Base-by-base conservation (phyloP, 2,888 invertebrate genomes). In the Meandrusa payeni region DNA sequence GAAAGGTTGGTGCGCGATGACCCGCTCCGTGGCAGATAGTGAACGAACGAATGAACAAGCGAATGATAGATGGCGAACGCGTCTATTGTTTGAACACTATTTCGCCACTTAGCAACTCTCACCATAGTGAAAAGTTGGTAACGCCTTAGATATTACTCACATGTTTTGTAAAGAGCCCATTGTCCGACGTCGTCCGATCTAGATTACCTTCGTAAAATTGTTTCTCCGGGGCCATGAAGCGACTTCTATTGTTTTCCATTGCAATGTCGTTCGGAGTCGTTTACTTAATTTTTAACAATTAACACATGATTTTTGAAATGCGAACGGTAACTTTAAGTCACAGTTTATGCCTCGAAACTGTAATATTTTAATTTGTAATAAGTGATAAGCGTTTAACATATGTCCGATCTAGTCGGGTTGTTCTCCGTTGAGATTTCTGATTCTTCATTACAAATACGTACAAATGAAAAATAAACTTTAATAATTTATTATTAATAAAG, bases 41-140 rank as follows among this genome's bases (percentile, higher is more conserved):
- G 15, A 12, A 13, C 42, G 31, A 36, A 31, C 23, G 13, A 39
- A 44, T 42, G 46, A 45, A 44, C 24, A 48, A 26, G 46, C 50
- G 51, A 65, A 42, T 28, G 49, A 34, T 48, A 50, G 52, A 66
- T 63, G 65, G 64, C 62, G 51, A 60, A 58, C 61, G 55, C 59
- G 61, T 64, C 65, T 61, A 80, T 78, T 79, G 76, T 77, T 49
- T 54, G 61, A 59, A 56, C 42, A 31, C 60, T 66, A 72, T 85
- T 82, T 82, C 81, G 69, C 77, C 77, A 83, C 66, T 82, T 81
- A 81, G 67, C 76, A 68, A 79, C 81, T 85, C 83, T 83, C 82
- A 74, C 79, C 67, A 51, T 58, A 64, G 73, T 63, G 72, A 76
- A 74, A 75, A 73, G 72, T 73, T 69, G 68, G 73, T 69, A 74